Conservation (phyloP, 2,797 vertebrate species). For the Sylvilagus floridanus region DNA sequence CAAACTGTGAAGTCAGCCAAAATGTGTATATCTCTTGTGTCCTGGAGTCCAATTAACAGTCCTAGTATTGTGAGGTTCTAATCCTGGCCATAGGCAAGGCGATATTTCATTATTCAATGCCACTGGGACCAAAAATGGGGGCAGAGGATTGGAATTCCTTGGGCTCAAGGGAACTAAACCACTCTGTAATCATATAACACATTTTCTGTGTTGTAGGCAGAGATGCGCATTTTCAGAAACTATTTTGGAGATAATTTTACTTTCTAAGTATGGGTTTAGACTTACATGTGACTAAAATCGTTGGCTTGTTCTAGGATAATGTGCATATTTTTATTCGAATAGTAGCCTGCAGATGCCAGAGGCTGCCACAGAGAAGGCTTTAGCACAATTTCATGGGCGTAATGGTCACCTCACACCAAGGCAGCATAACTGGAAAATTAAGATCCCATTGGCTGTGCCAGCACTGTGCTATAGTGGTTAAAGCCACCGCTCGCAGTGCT, state of each 20-base stretch:
- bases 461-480: too few relatives aligned
- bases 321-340: not conserved
- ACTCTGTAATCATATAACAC: not conserved
- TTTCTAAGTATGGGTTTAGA: slow-evolving; percentile 15
- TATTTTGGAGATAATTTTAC: not conserved
- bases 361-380: not conserved
- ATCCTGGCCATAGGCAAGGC: not conserved
- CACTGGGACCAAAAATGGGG: not conserved
- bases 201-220: slow-evolving; percentile 19
- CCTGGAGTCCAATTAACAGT: not conserved
- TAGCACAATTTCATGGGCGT: not conserved
- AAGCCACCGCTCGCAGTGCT: too few relatives aligned
- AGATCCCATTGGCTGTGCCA: not conserved
- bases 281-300: not conserved
- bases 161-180: not conserved
- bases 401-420: not conserved
- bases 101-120: not conserved
- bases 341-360: not conserved
- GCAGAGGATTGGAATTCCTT: not conserved
- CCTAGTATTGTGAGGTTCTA: not conserved
- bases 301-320: not conserved
- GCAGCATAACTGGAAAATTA: not conserved
- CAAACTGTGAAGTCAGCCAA: not conserved
- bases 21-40: not conserved
- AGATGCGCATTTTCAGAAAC: not conserved